These are phyloP conservation scores for Streblospio benedicti DNA, from an alignment of 1,140 invertebrate species.

Conservation along the genomic window DNA sequence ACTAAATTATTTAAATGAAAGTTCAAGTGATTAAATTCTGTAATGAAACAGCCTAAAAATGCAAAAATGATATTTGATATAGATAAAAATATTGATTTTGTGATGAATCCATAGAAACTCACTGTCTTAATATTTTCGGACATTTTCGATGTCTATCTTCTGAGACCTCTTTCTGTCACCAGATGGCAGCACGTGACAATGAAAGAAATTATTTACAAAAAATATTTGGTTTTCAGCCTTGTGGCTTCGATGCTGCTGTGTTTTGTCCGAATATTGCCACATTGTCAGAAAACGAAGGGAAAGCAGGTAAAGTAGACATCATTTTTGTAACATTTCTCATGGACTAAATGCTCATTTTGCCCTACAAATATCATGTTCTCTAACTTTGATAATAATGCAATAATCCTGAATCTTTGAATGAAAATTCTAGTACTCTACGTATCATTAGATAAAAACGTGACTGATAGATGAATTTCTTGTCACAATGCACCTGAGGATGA, in stretches of 20 bases:
- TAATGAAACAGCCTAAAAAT: too few species aligned
- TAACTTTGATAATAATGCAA: background rate
- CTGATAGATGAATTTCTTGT: too few species aligned
- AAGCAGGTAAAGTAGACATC: constrained; percentile 22
- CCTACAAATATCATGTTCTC: background rate
- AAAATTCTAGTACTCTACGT: background rate
- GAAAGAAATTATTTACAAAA: background rate
- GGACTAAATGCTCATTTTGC: constrained; percentile 19
- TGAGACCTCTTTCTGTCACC: too few species aligned
- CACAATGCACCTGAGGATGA: too few species aligned
- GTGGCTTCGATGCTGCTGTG: constrained; percentile 58
- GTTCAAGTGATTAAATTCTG: too few species aligned
- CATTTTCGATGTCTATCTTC: background rate
- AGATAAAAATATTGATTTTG: background rate
- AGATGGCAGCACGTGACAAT: too few species aligned
- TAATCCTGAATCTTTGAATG: background rate
- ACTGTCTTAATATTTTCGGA: background rate
- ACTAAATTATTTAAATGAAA: too few species aligned
- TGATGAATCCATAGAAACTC: background rate
- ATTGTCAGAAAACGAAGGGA: constrained; percentile 23
- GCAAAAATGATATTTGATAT: background rate
- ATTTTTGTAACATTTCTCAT: constrained; percentile 17
- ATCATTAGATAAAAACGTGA: constrained; percentile 6
- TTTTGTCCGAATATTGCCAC: constrained; percentile 67
- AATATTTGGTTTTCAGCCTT: constrained; percentile 17